phyloP scores from a whole-genome alignment of 2,797 vertebrate species.

The Pelobates cultripes region DNA sequence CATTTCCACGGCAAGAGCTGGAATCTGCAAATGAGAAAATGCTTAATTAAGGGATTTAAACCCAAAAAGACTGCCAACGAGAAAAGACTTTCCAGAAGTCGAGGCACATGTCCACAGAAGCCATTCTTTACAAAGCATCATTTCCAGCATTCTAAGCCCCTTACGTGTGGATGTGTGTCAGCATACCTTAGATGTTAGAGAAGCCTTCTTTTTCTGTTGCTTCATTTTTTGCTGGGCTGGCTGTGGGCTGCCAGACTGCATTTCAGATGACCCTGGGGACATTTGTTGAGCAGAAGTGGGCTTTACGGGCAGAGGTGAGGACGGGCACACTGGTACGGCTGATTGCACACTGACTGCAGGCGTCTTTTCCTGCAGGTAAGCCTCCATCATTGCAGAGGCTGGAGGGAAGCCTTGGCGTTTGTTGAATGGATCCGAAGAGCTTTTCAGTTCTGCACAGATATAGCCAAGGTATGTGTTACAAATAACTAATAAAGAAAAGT shows the following conservation, averaged over 20 bases:
- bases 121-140: no score
- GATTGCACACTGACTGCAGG: slow-evolving; percentile 74
- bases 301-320: slow-evolving; percentile 83
- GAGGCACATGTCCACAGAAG: no score
- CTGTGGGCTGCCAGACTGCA: slow-evolving; percentile 91
- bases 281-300: slow-evolving; percentile 80
- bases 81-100: not conserved
- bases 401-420: slow-evolving; percentile 92
- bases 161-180: not conserved
- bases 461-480: no score
- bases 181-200: slow-evolving; percentile 88
- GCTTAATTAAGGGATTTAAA: not conserved
- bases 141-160: no score
- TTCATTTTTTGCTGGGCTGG: slow-evolving; percentile 95
- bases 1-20: slow-evolving; percentile 95
- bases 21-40: slow-evolving; percentile 78
- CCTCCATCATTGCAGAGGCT: slow-evolving; percentile 91
- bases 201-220: slow-evolving; percentile 94
- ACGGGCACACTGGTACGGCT: slow-evolving; percentile 71
- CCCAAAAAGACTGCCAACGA: not conserved
- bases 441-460: slow-evolving; percentile 83
- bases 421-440: slow-evolving; percentile 84
- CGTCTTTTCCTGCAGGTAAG: slow-evolving; percentile 91
- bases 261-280: slow-evolving; percentile 88
- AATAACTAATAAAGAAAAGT: no score